Percentiles rank a stretch among this genome's conserved stretches.
Conservation (phyloP, 1,140 invertebrate genomes). For the Pectinophora gossypiella region DNA sequence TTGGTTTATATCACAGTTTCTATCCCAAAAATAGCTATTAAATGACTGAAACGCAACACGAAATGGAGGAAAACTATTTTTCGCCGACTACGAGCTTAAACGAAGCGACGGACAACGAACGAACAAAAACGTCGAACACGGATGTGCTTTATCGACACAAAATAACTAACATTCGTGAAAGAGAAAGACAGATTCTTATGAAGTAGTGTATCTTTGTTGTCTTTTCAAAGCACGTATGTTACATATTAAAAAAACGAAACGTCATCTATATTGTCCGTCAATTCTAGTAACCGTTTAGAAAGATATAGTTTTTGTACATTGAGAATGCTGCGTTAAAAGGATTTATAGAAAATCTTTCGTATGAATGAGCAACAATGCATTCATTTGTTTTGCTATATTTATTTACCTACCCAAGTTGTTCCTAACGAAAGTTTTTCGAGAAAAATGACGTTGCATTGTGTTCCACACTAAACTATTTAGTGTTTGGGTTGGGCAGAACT, state of each 20-base stretch:
- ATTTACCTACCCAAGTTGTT: no score
- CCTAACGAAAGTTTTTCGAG: no score
- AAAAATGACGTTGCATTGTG: no score
- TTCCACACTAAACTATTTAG: no score
- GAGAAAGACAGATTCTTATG: background rate
- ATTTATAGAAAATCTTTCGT: no score
- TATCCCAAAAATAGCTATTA: background rate
- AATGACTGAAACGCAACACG: background rate
- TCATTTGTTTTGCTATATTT: no score
- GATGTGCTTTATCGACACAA: background rate
- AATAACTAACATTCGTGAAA: background rate
- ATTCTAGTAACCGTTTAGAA: no score
- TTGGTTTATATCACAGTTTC: constrained; percentile 24
- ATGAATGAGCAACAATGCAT: no score
- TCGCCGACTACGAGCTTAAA: background rate
- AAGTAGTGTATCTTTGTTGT: background rate
- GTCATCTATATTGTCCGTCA: background rate
- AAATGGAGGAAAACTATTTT: background rate
- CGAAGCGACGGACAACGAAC: background rate
- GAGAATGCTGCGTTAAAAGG: no score
- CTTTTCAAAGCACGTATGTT: background rate
- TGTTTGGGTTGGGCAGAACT: no score
- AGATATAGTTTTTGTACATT: no score
- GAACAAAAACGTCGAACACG: background rate
- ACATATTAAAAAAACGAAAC: background rate